Evolutionary conservation across 2,888 invertebrate genomes (phyloP), one percentile per base, ranked within the genome.

Genomic region (Eupithecia insigniata): DNA sequence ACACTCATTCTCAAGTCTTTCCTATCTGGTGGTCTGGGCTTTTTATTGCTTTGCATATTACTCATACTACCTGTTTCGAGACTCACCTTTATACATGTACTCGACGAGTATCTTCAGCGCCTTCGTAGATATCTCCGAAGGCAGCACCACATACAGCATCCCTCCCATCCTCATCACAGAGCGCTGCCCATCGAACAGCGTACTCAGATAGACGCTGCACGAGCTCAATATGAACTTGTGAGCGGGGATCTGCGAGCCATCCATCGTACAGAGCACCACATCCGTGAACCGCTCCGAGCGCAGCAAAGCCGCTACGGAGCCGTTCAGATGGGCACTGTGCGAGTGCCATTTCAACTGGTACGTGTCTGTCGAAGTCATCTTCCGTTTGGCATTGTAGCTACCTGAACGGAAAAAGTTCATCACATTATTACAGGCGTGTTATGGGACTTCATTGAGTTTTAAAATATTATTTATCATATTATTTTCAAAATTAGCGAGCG

Each of bases 291-390:
- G 95, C 86, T 97, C 97, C 83, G 97, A 97, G 74, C 97, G 96
- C 26, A 96, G 95, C 83, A 97, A 90, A 26, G 97, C 96, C 73
- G 97, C 96, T 67, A 98, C 96, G 76, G 97, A 97, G 68, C 97
- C 96, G 90, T 97, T 97, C 82, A 98, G 94, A 92, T 97, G 97
- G 39, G 96, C 95, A 83, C 96, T 96, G 94, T 97, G 97, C 79
- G 97, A 97, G 90, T 97, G 97, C 98, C 98, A 98, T 95, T 98
- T 98, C 69, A 98, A 94, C 90, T 98, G 97, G 90, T 97, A 98
- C 83, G 97, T 98, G 90, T 98, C 98, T 83, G 95, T 94, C 75
- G 94, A 92, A 81, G 93, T 94, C 92, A 94, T 94, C 80, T 80
- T 87, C 68, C 66, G 69, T 74, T 69, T 72, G 77, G 81, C 80